These are phyloP conservation scores for Drosophila buzzatii DNA, from an alignment of 2,888 invertebrate species.

Conservation along the genomic window DNA sequence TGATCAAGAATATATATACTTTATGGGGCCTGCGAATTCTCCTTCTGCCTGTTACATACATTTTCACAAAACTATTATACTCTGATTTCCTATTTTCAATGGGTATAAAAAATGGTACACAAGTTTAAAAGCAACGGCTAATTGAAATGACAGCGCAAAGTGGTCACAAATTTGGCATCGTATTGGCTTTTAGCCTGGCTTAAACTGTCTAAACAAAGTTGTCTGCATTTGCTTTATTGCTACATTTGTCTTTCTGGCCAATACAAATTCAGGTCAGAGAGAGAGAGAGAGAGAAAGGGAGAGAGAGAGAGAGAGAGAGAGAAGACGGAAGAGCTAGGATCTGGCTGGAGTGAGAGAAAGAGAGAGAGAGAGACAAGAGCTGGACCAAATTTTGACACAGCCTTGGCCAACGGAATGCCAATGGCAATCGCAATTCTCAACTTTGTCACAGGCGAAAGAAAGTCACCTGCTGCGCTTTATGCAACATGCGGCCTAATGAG, in stretches of 20 bases:
- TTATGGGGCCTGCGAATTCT: too few species aligned
- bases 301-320: neutral
- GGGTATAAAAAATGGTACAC: neutral
- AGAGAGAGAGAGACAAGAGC: neutral
- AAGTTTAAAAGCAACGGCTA: conserved; percentile 34
- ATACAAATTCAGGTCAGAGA: conserved; percentile 7
- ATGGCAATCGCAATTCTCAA: conserved; percentile 10
- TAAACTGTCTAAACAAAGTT: conserved; percentile 11
- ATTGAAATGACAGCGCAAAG: conserved; percentile 49
- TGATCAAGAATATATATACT: too few species aligned
- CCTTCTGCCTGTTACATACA: too few species aligned
- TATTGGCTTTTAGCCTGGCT: conserved; percentile 20
- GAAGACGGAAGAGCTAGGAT: neutral
- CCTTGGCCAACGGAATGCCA: conserved; percentile 19
- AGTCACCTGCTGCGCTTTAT: conserved; percentile 43
- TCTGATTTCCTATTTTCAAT: too few species aligned
- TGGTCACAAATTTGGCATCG: conserved; percentile 20
- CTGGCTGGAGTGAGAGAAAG: neutral
- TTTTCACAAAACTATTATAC: too few species aligned
- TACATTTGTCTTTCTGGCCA: conserved; percentile 1
- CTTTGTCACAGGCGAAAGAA: conserved; percentile 29
- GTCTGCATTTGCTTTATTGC: conserved; percentile 8
- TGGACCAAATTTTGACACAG: neutral
- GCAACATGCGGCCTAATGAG: conserved; percentile 53
- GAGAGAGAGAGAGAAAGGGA: neutral